Evolutionary conservation across 2,888 invertebrate genomes (phyloP), one percentile per base, ranked within the genome.

Genomic region (Agriotes lineatus): DNA sequence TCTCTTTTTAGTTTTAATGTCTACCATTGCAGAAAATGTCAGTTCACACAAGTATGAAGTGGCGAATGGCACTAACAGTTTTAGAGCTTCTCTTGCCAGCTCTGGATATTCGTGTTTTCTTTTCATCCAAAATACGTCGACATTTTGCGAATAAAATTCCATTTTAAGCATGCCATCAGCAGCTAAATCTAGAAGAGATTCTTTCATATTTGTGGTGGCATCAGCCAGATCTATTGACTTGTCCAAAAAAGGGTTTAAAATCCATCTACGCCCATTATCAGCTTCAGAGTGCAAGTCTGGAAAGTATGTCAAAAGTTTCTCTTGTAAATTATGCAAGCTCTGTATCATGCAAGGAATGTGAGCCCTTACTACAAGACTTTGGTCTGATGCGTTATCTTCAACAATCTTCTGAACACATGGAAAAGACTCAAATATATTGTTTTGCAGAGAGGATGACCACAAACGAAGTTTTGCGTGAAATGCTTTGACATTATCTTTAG

Each of bases 51-150:
- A 19, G 42, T 58, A 58, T 1, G 58, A 58, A 6, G 42, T 58
- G 18, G 19, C 22, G 37, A 58, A 64, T 70, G 68, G 74, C 39
- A 39, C 14, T 39, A 39, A 25, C 7, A 25, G 7, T 3, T 25
- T 25, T 7, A 25, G 7, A 25, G 25, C 25, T 25, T 25, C 25
- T n/a, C 39, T 39, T 39, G 39, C 39, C 39, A 39, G 39, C 39
- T 75, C 74, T 74, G 76, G 74, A 74, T 78, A 76, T 75, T 74
- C 72, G 18, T 69, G 65, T 77, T 73, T 76, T 75, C 75, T 77
- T 71, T 76, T 78, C 65, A 77, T 75, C 77, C 75, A 79, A 70
- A 76, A 76, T 30, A 76, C 69, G 56, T 66, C 66, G 58, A 71
- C 25, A 14, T n/a, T 69, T 61, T 69, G 52, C 56, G 63, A 74